These are phyloP conservation scores for Diglossa cyanea DNA, from an alignment of 2,797 vertebrate species.

Conservation along the genomic window DNA sequence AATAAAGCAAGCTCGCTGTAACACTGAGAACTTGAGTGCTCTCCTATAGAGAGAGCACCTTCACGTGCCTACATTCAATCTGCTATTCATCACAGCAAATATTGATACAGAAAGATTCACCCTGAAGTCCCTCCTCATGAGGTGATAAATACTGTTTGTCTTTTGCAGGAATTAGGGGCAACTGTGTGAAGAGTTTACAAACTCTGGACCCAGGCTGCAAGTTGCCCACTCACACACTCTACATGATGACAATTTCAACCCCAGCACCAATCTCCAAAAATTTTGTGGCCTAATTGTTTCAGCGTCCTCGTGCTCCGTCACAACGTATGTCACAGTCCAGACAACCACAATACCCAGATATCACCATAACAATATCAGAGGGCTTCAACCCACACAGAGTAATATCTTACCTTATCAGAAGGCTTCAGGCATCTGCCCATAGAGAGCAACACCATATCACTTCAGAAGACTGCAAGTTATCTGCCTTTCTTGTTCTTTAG, in stretches of 20 bases:
- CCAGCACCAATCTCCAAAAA: background rate
- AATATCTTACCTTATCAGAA: background rate
- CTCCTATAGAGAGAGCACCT: background rate
- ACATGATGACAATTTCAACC: accelerated
- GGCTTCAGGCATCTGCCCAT: background rate
- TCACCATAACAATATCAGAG: background rate
- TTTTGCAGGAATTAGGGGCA: background rate
- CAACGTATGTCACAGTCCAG: background rate
- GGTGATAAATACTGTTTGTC: background rate
- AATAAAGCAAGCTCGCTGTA: conserved; percentile 16
- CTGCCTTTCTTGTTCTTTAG: background rate
- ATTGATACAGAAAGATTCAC: background rate
- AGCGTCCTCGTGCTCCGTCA: background rate
- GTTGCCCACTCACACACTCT: accelerated
- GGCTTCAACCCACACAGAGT: background rate
- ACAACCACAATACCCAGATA: background rate
- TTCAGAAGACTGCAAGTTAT: background rate
- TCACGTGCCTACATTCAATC: background rate
- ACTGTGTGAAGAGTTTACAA: background rate
- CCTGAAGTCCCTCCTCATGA: background rate
- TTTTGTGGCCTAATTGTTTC: background rate
- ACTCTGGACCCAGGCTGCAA: background rate
- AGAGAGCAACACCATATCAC: background rate
- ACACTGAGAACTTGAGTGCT: background rate
- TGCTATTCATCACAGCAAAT: background rate